Base-by-base conservation (phyloP, 2,888 invertebrate genomes). In the Anoncus sp. region DNA sequence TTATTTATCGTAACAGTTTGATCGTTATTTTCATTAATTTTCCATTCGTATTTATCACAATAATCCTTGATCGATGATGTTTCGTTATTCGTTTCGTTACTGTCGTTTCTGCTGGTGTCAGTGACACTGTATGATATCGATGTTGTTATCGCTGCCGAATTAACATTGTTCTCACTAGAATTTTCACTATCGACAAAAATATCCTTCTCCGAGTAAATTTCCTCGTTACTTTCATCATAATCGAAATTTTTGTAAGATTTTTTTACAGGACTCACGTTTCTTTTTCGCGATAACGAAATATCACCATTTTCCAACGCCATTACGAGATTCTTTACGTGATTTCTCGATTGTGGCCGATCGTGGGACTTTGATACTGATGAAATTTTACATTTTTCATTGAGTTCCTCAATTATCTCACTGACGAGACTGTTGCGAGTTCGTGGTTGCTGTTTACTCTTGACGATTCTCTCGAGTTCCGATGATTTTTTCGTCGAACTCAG, bases 281-380 rank as follows among this genome's bases (percentile, higher is more conserved):
- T 35, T 9, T 40, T 9, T 1, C 31, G 18, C 0, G 2, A 1
- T n/a, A 10, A n/a, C 1, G 72, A 24, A 0, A 1, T 14, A 4
- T 60, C 9, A 0, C 71, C 80, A 4, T 71, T 84, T 16, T 87
- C 87, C 24, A 87, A 43, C 0, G 81, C 84, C 4, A 22, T 53
- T 1, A 85, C 85, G 24, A 85, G 45, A 24, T 82, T 82, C 27
- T 53, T 84, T 7, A 86, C 85, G 51, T 84, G 85, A n/a, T 75
- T 84, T 22, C 74, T 80, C 0, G 84, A 77, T 0, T 38, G 66
- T 7, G 76, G 70, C n/a, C n/a, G n/a, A 2, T 69, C 22, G 0
- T 24, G 27, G 16, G 71, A 72, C 10, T 73, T 40, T 5, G 69
- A 20, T 2, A 35, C 14, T 0, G 74, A 53, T 16, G 75, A 71